Evolutionary conservation across 2,113 vertebrate species (phyloP).

Genomic region (Pelobates fuscus): DNA sequence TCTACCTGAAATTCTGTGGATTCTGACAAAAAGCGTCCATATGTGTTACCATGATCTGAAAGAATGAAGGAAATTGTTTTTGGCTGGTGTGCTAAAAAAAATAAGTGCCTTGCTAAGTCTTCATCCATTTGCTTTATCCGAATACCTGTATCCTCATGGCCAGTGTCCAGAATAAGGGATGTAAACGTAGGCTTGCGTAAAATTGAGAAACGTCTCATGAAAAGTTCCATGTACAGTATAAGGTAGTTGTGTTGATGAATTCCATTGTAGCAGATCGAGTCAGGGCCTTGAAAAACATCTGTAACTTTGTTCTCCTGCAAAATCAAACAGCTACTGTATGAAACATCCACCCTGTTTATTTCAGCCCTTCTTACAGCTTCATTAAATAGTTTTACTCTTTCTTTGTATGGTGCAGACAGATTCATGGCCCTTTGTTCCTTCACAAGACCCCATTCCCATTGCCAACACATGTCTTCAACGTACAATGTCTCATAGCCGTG

Average conservation of each 20-base stretch:
- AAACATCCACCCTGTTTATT: slow-evolving; percentile 49
- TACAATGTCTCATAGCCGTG: slow-evolving; percentile 51
- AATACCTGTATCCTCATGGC: slow-evolving; percentile 50
- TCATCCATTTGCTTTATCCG: slow-evolving; percentile 48
- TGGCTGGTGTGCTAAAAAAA: slow-evolving; percentile 41
- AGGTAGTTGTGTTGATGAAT: slow-evolving; percentile 52
- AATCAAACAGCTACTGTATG: slow-evolving; percentile 51
- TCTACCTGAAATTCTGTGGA: slow-evolving; percentile 46
- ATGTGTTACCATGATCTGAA: slow-evolving; percentile 53
- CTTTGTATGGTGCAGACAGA: slow-evolving; percentile 15
- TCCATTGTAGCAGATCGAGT: slow-evolving; percentile 51
- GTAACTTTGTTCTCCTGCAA: slow-evolving; percentile 44
- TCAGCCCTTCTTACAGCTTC: slow-evolving; percentile 38
- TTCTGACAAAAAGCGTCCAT: slow-evolving; percentile 38
- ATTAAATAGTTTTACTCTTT: slow-evolving; percentile 37
- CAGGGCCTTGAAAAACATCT: slow-evolving; percentile 50
- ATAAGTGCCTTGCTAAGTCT: slow-evolving; percentile 39
- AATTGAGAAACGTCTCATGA: slow-evolving; percentile 37
- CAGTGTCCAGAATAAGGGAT: slow-evolving; percentile 50
- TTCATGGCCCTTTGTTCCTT: slow-evolving; percentile 48
- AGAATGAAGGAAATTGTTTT: slow-evolving; percentile 51
- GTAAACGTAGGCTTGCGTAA: slow-evolving; percentile 42
- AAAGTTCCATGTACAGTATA: slow-evolving; percentile 47
- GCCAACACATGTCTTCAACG: slow-evolving; percentile 52
- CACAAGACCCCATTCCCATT: slow-evolving; percentile 52